These are phyloP conservation scores for Venustoraphidia nigricollis DNA, from an alignment of 2,888 invertebrate species.

Conservation along the genomic window DNA sequence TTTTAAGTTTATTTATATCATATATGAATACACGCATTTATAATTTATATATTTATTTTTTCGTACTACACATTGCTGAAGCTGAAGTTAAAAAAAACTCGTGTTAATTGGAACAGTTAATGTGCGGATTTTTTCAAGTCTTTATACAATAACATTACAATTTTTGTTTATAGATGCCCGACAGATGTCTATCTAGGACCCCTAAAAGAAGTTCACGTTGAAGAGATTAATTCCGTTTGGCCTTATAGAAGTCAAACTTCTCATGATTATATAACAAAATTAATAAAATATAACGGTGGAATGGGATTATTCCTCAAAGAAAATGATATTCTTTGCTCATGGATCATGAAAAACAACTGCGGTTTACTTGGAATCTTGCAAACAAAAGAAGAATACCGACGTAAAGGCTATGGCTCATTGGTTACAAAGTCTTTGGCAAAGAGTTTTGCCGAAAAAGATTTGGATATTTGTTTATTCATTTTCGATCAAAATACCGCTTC, in stretches of 20 bases:
- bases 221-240: slow-evolving; percentile 15
- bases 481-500: slow-evolving; percentile 14
- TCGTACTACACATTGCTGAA: too few relatives aligned
- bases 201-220: slow-evolving; percentile 13
- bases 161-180: slow-evolving; percentile 12
- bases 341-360: slow-evolving; percentile 16
- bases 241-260: slow-evolving; percentile 12
- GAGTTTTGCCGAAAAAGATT: slow-evolving; percentile 13
- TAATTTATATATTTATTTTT: too few relatives aligned
- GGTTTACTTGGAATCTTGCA: slow-evolving; percentile 16
- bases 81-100: too few relatives aligned
- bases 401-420: slow-evolving; percentile 17
- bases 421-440: slow-evolving; percentile 15
- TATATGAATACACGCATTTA: too few relatives aligned
- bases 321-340: slow-evolving; percentile 15
- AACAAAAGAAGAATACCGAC: slow-evolving; percentile 14
- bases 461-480: slow-evolving; percentile 12
- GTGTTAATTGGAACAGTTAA: too few relatives aligned
- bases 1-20: too few relatives aligned
- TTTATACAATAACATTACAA: too few relatives aligned
- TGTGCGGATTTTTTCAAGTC: too few relatives aligned
- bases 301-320: slow-evolving; percentile 16
- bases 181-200: slow-evolving; percentile 15
- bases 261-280: slow-evolving; percentile 11
- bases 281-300: slow-evolving; percentile 15